Evolutionary conservation across 2,113 vertebrate genomes (phyloP), one percentile per base, ranked within the genome.

Genomic region (Falco punctatus): DNA sequence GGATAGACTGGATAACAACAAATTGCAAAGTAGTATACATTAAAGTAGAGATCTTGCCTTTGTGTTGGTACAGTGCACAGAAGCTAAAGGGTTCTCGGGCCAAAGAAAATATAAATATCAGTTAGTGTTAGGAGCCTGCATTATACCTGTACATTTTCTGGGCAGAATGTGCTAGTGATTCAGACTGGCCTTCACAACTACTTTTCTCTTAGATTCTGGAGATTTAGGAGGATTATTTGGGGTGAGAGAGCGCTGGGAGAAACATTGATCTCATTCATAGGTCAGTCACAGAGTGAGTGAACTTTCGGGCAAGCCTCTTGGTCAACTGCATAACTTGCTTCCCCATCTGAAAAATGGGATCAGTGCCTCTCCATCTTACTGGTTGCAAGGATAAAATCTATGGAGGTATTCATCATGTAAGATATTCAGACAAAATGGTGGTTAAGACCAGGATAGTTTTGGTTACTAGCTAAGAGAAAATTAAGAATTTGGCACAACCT

Each of bases 331-430:
- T 49, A 30, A 74, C 30, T 95, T 62, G 15, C 32, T 30, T 73
- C 10, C 22, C 12, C 38, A 14, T 27, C 35, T 51, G 33, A 72
- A 85, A 78, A 74, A 52, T 17, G 2, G 14, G 7, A 62, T 66
- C 28, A 51, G 5, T 24, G 16, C 5, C 14, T 72, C n/a, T 85
- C 30, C 0, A 0, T 32, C 46, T 78, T 38, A 26, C 22, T n/a
- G 3, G 6, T 40, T 86, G 4, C 15, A 66, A 86, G 32, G 17
- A 38, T 54, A 78, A 80, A 55, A 86, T 65, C n/a, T 88, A 23
- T 46, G 46, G 38, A 92, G 10, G 2, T 66, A 4, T 1, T 80
- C 30, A 64, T 35, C 44, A 5, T 15, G 20, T n/a, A 48, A 55
- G 42, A 46, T 52, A 14, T 19, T 89, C 35, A 74, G 33, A 33